A percentile compares a stretch with the other conserved stretches of the same genome.
phyloP scores from a whole-genome alignment of 2,113 vertebrate species.

The Mus pahari region DNA sequence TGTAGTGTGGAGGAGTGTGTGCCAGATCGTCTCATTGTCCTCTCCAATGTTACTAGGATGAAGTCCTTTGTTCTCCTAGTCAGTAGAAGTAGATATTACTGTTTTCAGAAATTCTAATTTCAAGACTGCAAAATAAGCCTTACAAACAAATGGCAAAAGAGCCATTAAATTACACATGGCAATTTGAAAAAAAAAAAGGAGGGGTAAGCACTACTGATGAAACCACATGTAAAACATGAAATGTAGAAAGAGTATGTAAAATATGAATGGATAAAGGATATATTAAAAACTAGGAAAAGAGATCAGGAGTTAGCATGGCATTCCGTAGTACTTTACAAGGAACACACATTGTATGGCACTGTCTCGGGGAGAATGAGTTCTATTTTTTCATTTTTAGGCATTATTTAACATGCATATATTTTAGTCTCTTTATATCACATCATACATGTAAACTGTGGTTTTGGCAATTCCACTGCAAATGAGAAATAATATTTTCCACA shows the following conservation, averaged over 20 bases:
- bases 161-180: neutral
- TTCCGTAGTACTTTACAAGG: neutral
- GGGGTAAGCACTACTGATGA: neutral
- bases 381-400: neutral
- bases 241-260: neutral
- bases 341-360: neutral
- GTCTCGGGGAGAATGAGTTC: neutral
- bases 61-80: slow-evolving; percentile 62
- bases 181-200: slow-evolving; percentile 32
- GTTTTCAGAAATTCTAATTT: slow-evolving; percentile 71
- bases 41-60: slow-evolving; percentile 36
- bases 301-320: neutral
- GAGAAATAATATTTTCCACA: neutral
- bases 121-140: slow-evolving; percentile 59
- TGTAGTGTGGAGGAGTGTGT: slow-evolving; percentile 37
- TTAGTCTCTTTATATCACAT: neutral
- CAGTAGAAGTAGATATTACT: slow-evolving; percentile 28
- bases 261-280: neutral
- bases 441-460: neutral
- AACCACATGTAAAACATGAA: neutral
- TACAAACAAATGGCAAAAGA: neutral
- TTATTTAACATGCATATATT: neutral
- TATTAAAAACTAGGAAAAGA: neutral
- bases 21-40: slow-evolving; percentile 46
- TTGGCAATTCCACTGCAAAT: neutral